phyloP scores from a whole-genome alignment of 2,797 vertebrate species.

The Numenius phaeopus region DNA sequence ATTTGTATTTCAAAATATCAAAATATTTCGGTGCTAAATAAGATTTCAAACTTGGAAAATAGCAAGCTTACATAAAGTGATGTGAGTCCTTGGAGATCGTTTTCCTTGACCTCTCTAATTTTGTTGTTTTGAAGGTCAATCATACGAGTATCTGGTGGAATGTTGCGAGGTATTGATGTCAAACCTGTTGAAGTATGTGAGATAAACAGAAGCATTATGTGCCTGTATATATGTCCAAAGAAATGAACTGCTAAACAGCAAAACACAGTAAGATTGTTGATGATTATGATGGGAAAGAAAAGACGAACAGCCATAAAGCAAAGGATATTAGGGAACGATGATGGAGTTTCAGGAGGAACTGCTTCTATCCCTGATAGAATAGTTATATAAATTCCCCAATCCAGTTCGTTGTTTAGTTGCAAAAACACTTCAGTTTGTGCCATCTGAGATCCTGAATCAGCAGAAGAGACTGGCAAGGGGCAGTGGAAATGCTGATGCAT shows the following conservation, averaged over 20 bases:
- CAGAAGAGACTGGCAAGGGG: neutral
- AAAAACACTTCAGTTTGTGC: neutral
- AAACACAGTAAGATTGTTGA: neutral
- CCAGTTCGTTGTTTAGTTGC: neutral
- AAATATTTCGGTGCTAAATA: neutral
- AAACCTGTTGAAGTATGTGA: slow-evolving; percentile 81
- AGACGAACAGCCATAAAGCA: neutral
- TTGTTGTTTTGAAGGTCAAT: slow-evolving; percentile 98
- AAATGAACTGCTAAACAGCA: neutral
- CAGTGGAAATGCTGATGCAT: neutral
- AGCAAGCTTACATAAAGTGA: slow-evolving; percentile 90
- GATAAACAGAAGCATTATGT: slow-evolving; percentile 15
- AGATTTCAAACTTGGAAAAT: neutral
- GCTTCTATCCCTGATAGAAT: neutral
- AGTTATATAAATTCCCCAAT: neutral
- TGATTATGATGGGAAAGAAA: neutral
- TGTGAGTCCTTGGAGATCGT: slow-evolving; percentile 91
- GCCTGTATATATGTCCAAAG: neutral
- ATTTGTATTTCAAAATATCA: neutral
- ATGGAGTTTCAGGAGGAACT: neutral
- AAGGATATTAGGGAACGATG: neutral
- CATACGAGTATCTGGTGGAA: slow-evolving; percentile 91
- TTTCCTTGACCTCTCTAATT: slow-evolving; percentile 95
- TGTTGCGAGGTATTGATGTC: slow-evolving; percentile 89
- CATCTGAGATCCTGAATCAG: neutral